phyloP scores from a whole-genome alignment of 2,888 invertebrate genomes.

The Crematogaster levior region DNA sequence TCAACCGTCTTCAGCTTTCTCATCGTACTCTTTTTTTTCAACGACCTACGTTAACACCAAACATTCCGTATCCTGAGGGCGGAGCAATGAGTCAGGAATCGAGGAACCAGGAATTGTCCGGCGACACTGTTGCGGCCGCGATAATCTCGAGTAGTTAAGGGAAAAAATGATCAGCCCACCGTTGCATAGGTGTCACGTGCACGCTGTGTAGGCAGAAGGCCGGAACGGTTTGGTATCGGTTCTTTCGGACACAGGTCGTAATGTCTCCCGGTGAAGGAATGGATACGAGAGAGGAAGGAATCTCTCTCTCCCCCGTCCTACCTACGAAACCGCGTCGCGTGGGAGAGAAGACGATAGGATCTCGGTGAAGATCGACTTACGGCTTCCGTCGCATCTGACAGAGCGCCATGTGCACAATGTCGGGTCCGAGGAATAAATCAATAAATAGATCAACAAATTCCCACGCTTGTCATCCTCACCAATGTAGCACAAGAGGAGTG shows the following conservation, averaged over 20 bases:
- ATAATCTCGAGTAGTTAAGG: conserved; percentile 68
- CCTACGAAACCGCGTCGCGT: conserved; percentile 65
- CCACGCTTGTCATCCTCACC: neutral
- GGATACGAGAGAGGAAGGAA: conserved; percentile 51
- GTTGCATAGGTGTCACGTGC: conserved; percentile 58
- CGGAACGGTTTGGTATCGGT: conserved; percentile 66
- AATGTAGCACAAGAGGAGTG: neutral
- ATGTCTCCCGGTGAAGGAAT: conserved; percentile 63
- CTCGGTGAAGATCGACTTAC: conserved; percentile 71
- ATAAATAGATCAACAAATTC: conserved; percentile 40
- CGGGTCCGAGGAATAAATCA: conserved; percentile 32
- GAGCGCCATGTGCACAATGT: conserved; percentile 50
- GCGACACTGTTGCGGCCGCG: conserved; percentile 39
- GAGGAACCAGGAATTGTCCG: conserved; percentile 58
- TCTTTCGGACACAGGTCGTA: conserved; percentile 70
- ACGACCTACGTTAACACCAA: conserved; percentile 53
- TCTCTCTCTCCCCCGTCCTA: conserved; percentile 40
- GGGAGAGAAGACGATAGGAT: conserved; percentile 71
- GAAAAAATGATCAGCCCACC: conserved; percentile 69
- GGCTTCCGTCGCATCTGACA: conserved; percentile 67
- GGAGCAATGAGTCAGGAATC: conserved; percentile 67
- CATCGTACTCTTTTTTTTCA: conserved; percentile 13
- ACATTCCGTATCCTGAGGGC: conserved; percentile 57
- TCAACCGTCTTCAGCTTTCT: neutral
- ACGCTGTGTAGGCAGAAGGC: conserved; percentile 66